Evolutionary conservation across 2,797 vertebrate genomes (phyloP), one percentile per base, ranked within the genome.

Genomic region (Acanthopagrus latus): DNA sequence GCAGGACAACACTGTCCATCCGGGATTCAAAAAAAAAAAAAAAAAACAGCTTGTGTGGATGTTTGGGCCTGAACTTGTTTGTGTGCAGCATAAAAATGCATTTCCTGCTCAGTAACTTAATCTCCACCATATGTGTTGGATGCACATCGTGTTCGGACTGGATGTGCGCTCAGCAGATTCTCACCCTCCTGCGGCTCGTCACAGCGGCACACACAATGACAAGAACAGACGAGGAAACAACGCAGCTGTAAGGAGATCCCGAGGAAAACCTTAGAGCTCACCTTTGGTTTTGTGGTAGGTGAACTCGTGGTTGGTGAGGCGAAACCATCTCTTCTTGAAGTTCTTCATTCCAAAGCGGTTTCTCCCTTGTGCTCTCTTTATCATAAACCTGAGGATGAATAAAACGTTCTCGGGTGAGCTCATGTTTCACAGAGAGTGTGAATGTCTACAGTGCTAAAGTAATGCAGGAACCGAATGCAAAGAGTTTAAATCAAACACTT

Each of bases 291-390:
- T 99, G 90, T 99, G 98, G 90, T 99, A 99, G 41, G 98, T 99
- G 80, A 99, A 98, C 87, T 99, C 98, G 0, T 99, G 98, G 90
- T 99, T 99, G 48, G 97, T 98, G 83, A 99, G 95, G 52, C 97
- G 97, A 92, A 99, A 99, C 98, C 98, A 99, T 81, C 98, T 94
- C 90, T 98, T 99, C 94, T 99, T 99, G 88, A 99, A 99, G 91
- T 99, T 99, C 93, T 99, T 99, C 94, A 98, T 97, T 44, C 98
- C 98, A 69, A 99, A 99, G 8, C 97, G 96, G 65, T 99, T 99
- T 69, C 98, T 96, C 48, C 98, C 98, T 82, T 99, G 98, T 0
- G 98, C 98, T 88, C 98, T 93, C 93, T 99, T 99, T 76, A 99
- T 99, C 98, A 99, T 99, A 86, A 99, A 97, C 88, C 98, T 99